Evolutionary conservation across 2,797 vertebrate genomes (phyloP).

Genomic region (Hipposideros larvatus): DNA sequence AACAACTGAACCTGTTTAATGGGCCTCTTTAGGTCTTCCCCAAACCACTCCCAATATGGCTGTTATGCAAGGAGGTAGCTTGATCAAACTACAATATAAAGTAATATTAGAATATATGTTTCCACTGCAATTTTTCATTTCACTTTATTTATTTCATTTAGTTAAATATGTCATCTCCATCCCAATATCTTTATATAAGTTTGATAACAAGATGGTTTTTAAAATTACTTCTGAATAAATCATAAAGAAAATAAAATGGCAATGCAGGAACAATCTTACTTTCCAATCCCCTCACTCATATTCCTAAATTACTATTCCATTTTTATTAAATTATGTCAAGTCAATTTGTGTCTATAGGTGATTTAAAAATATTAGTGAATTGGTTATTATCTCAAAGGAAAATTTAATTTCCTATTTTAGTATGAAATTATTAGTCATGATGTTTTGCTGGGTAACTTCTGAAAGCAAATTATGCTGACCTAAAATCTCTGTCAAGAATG

Average conservation of each 20-base stretch:
- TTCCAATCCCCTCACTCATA: conserved; percentile 20
- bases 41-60: background rate
- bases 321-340: conserved; percentile 67
- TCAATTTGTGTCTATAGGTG: conserved; percentile 63
- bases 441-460: conserved; percentile 77
- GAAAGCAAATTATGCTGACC: conserved; percentile 83
- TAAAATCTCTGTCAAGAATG: conserved; percentile 75
- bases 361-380: conserved; percentile 68
- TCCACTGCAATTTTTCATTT: background rate
- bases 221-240: conserved; percentile 13
- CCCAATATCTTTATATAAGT: background rate
- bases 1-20: background rate
- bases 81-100: background rate
- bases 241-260: conserved; percentile 31
- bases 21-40: background rate
- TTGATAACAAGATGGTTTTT: conserved; percentile 34
- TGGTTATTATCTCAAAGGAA: conserved; percentile 72
- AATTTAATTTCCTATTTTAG: conserved; percentile 77
- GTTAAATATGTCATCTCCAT: background rate
- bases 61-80: background rate
- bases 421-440: conserved; percentile 67
- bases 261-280: background rate
- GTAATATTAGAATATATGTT: background rate
- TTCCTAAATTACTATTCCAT: conserved; percentile 35
- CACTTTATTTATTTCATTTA: background rate